Evolutionary conservation across 2,797 vertebrate genomes (phyloP).

Genomic region (Pantherophis vulpinus): DNA sequence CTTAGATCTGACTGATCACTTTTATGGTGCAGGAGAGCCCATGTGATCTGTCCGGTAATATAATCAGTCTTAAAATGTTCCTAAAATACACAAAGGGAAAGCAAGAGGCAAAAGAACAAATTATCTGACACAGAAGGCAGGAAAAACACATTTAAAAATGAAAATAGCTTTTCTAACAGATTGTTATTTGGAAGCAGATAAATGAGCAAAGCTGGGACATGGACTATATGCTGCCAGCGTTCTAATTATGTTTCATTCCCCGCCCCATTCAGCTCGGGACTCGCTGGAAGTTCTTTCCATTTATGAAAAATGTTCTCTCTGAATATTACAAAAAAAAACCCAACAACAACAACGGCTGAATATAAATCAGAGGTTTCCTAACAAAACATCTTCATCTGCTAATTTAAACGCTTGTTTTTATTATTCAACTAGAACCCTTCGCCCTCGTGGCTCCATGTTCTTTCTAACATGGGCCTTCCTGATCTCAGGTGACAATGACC

Average conservation of each 20-base stretch:
- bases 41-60: conserved; percentile 48
- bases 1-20: conserved; percentile 55
- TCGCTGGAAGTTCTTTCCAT: conserved; percentile 7
- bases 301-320: conserved; percentile 38
- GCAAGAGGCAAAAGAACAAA: conserved; percentile 56
- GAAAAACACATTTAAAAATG: conserved; percentile 50
- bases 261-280: background rate
- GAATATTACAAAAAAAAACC: conserved; percentile 31
- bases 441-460: background rate
- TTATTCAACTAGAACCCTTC: no score
- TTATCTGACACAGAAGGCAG: conserved; percentile 37
- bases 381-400: background rate
- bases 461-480: background rate
- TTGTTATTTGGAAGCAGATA: conserved; percentile 56
- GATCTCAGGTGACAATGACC: background rate
- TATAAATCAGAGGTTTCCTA: conserved; percentile 8
- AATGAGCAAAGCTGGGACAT: conserved; percentile 36
- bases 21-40: conserved; percentile 44
- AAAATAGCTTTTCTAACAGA: conserved; percentile 47
- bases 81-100: conserved; percentile 48
- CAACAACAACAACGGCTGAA: conserved; percentile 8
- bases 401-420: background rate
- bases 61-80: conserved; percentile 49
- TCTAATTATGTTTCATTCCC: conserved; percentile 31
- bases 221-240: background rate